These are phyloP conservation scores for Motacilla tschutschensis DNA, from an alignment of 2,113 vertebrate species.

Conservation along the genomic window DNA sequence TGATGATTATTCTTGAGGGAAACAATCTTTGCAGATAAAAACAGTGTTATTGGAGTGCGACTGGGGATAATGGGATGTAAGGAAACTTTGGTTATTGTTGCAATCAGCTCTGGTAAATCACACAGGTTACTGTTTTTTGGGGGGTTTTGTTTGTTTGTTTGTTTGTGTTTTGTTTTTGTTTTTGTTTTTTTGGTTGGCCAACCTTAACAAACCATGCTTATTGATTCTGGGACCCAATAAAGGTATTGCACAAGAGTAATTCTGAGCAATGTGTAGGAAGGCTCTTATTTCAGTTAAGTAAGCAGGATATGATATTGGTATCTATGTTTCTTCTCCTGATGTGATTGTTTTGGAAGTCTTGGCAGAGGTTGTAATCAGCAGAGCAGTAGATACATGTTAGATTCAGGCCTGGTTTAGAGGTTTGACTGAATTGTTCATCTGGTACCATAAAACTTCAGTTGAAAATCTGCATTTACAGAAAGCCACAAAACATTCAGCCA, in stretches of 20 bases:
- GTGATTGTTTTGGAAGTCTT: not conserved
- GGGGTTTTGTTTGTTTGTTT: not conserved
- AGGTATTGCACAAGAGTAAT: not conserved
- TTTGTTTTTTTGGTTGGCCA: not conserved
- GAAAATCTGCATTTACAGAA: not conserved
- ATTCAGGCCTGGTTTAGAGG: not conserved
- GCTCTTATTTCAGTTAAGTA: not conserved
- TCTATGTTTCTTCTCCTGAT: not conserved
- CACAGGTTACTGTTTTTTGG: not conserved
- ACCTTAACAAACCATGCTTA: not conserved
- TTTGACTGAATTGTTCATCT: not conserved
- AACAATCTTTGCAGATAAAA: not conserved
- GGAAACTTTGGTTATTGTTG: not conserved
- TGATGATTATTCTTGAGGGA: not conserved
- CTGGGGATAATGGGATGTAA: not conserved
- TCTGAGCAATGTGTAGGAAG: not conserved
- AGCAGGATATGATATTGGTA: not conserved
- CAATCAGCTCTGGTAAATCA: not conserved
- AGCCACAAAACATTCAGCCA: not conserved
- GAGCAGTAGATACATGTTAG: not conserved
- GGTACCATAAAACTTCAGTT: not conserved
- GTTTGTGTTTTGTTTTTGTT: not conserved
- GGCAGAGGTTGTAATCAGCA: not conserved
- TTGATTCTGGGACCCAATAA: not conserved
- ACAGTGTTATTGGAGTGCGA: fast-evolving